Base-by-base conservation (phyloP, 2,797 vertebrate species). In the Platyrinchus mystaceus region DNA sequence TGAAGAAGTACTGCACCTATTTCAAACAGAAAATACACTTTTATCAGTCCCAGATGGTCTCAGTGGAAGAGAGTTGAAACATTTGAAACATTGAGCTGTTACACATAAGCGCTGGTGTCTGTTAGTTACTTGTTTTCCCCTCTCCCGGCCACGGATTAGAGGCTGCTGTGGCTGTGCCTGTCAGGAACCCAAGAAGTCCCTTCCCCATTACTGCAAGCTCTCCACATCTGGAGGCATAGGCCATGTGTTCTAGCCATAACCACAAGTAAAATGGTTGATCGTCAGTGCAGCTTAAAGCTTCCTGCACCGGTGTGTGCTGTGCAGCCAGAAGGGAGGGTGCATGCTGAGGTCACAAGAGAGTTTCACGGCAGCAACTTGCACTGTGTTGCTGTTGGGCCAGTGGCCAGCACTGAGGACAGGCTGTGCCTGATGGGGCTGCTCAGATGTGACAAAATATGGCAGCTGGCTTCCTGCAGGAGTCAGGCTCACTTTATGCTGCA, bases 1-100 rank as follows among this genome's bases (percentile, higher is more conserved):
- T 99, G 98, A 99, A 99, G 98, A 99, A 99, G 96, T 99, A 99
- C 94, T 99, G 98, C 66, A 99, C 99, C 99, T 99, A 89, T 78
- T 84, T 26, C 50, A 69, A 55, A 84, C 9, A 84, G 43, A 91
- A 90, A 89, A 69, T 1, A 32, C 7, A n/a, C 10, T 20, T 36
- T n/a, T 20, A 6, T 46, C 10, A 21, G 11, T 59, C 12, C 20
- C 21, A 8, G 36, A 10, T 10, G 0, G 1, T 5, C 36, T 46
- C 8, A 8, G 53, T 9, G 9, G 10, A 17, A 7, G 9, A 6
- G 4, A 22, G 21, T 1, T 67, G 52, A 34, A 58, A 39, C 6
- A 6, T 1, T 9, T 34, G 59, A 36, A 77, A 46, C 17, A 10
- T 0, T 10, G n/a, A 30, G 5, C 11, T 18, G 8, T 53, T 20